Evolutionary conservation across 2,113 vertebrate genomes (phyloP), one percentile per base, ranked within the genome.

Genomic region (Lepisosteus oculatus): DNA sequence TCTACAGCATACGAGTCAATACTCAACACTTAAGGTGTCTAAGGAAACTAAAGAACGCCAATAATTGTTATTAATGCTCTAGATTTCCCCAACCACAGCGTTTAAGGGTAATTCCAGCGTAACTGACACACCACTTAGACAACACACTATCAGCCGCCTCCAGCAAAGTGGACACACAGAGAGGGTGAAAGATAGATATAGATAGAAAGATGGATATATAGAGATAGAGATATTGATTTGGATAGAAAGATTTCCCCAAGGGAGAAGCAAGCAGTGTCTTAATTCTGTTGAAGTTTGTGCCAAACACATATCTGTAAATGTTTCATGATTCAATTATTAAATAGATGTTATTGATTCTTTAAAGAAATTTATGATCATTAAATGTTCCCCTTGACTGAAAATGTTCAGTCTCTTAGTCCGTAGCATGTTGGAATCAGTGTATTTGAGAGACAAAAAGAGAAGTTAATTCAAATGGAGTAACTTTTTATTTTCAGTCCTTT

Each of bases 41-140:
- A 78, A 80, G 75, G 78, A 81, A 89, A 82, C 75, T 77, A 84
- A 85, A 83, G 79, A 81, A 87, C 42, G 79, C 78, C 82, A 87
- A 86, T 86, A 88, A 91, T 83, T 88, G 83, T 89, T 88, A 89
- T 87, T 88, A 90, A 88, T 88, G 78, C 70, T 44, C 70, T 54
- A 70, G 56, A 80, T 83, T 76, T 85, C 78, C 76, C 76, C 76
- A 75, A 79, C 78, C 75, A 73, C 77, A 77, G 71, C 55, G 57
- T 85, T 85, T 80, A 84, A 70, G 75, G 64, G 76, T 70, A 71
- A 72, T 82, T 77, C 71, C 67, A 54, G 65, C 69, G 65, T 76
- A 79, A 81, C 71, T 74, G 72, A 77, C 70, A 56, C 55, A 70
- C 63, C 75, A 43, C 68, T 73, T 70, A 76, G 70, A 72, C 64